A percentile compares a stretch with the other conserved stretches of the same genome.
phyloP scores from a whole-genome alignment of 2,113 vertebrate species.

The Riparia riparia region DNA sequence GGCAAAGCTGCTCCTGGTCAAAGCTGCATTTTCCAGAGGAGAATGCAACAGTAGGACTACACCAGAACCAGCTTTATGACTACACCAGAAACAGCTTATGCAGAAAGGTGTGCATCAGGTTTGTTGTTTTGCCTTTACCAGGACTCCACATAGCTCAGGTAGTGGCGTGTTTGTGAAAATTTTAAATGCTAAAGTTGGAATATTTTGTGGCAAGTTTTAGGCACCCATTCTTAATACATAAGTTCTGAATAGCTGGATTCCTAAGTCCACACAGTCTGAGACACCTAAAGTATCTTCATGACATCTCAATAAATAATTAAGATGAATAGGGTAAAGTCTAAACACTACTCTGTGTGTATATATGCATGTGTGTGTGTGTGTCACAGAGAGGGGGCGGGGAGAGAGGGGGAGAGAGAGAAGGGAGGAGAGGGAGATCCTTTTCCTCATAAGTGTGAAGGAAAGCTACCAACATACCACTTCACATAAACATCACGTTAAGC shows the following conservation, averaged over 20 bases:
- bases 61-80: not conserved
- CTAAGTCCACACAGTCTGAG: not conserved
- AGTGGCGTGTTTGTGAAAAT: not conserved
- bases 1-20: not conserved
- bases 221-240: not conserved
- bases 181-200: not conserved
- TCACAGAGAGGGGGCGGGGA: not conserved
- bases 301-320: not conserved
- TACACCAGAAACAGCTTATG: not conserved
- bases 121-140: not conserved
- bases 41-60: not conserved
- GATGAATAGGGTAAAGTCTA: not conserved
- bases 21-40: not conserved
- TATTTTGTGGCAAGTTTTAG: not conserved
- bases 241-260: not conserved
- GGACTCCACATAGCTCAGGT: not conserved
- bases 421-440: not conserved
- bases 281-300: not conserved
- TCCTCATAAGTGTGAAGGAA: slow-evolving; percentile 52
- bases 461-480: slow-evolving; percentile 53
- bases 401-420: too few relatives aligned
- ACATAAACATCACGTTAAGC: slow-evolving; percentile 54
- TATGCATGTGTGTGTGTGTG: not conserved
- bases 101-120: not conserved
- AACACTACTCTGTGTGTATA: not conserved